phyloP scores from a whole-genome alignment of 1,140 invertebrate species.

The Drosophila setifemur region DNA sequence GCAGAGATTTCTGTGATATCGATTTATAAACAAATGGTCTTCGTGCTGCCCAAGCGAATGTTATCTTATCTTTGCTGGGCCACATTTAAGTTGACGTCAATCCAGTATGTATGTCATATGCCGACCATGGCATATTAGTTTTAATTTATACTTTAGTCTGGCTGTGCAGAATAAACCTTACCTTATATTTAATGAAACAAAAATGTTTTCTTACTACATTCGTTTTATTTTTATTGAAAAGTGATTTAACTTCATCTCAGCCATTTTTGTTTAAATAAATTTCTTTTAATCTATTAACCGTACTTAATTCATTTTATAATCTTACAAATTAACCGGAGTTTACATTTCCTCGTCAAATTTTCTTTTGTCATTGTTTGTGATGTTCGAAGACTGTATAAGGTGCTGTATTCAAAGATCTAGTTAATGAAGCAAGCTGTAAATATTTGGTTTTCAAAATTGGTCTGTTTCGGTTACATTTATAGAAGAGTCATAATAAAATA shows the following conservation, averaged over 20 bases:
- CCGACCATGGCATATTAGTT: neutral
- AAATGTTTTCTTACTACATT: constrained; percentile 13
- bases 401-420: constrained; percentile 22
- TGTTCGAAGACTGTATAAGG: no score
- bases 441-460: constrained; percentile 36
- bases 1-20: constrained; percentile 53
- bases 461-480: constrained; percentile 29
- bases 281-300: constrained; percentile 2
- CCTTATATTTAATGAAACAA: neutral
- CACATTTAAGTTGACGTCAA: constrained; percentile 37
- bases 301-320: constrained; percentile 30
- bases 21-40: constrained; percentile 30
- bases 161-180: neutral
- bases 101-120: constrained; percentile 18
- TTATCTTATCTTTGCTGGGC: constrained; percentile 50
- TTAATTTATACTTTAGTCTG: neutral
- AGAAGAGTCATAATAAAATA: constrained; percentile 28
- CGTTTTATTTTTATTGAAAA: constrained; percentile 62
- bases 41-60: constrained; percentile 1
- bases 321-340: constrained; percentile 55
- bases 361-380: constrained; percentile 40
- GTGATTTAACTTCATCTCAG: constrained; percentile 32
- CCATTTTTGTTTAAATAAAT: constrained; percentile 17
- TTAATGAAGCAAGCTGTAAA: constrained; percentile 21
- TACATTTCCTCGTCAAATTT: constrained; percentile 17